Conservation (phyloP, 2,888 invertebrate genomes). For the Odontocolon sp. region DNA sequence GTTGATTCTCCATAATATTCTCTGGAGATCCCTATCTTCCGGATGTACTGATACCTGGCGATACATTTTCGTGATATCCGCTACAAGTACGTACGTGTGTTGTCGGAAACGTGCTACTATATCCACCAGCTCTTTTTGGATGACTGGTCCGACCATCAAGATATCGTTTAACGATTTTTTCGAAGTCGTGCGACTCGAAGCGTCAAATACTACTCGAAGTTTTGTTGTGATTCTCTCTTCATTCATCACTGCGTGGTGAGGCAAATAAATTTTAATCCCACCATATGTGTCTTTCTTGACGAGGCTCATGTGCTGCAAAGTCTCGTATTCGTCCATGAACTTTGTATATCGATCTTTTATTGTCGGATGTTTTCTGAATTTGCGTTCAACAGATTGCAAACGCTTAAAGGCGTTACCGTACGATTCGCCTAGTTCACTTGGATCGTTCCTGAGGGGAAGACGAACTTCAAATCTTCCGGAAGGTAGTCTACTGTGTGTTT, state of each 20-base stretch:
- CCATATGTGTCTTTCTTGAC: neutral
- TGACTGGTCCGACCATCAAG: too few relatives aligned
- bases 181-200: too few relatives aligned
- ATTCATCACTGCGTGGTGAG: neutral
- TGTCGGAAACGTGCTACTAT: conserved; percentile 45
- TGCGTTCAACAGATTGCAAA: neutral
- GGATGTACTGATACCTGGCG: conserved; percentile 28
- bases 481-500: conserved; percentile 10
- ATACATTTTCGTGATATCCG: conserved; percentile 59
- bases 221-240: neutral
- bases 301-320: neutral
- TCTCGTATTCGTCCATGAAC: neutral
- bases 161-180: too few relatives aligned
- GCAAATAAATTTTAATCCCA: neutral
- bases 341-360: neutral
- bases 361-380: neutral
- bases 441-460: neutral
- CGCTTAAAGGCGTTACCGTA: neutral
- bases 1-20: conserved; percentile 54
- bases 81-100: conserved; percentile 27
- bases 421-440: neutral
- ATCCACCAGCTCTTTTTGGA: too few relatives aligned
- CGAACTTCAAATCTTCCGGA: conserved; percentile 38
- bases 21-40: conserved; percentile 40
- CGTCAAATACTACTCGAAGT: too few relatives aligned